Evolutionary conservation across 2,888 invertebrate species (phyloP).

Genomic region (Thecophora atra): DNA sequence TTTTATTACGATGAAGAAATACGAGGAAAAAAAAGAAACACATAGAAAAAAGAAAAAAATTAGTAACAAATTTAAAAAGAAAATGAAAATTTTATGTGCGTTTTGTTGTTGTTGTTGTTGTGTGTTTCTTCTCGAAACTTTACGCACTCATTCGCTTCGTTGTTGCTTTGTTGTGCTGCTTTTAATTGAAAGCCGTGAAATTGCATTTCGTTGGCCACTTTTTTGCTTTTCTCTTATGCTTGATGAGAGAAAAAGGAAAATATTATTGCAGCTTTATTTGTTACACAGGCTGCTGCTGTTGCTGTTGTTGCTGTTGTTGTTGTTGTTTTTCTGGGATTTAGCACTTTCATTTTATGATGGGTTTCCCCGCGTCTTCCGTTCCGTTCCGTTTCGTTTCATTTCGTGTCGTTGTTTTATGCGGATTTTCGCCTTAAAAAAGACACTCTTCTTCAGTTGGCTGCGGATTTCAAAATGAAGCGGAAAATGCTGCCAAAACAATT

Average conservation of each 20-base stretch:
- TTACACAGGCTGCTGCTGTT: not conserved
- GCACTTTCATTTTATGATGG: no score
- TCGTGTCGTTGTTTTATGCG: no score
- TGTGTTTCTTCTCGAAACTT: constrained; percentile 3
- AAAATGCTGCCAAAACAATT: no score
- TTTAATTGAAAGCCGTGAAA: constrained; percentile 20
- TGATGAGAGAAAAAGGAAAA: no score
- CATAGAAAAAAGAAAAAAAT: no score
- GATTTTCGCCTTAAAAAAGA: no score
- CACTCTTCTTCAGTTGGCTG: no score
- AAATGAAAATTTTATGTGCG: not conserved
- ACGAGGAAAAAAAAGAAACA: no score
- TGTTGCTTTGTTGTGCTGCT: not conserved
- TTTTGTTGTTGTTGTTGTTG: not conserved
- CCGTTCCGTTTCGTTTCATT: no score
- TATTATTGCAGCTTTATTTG: not conserved
- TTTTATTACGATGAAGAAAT: no score
- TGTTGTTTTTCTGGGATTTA: not conserved
- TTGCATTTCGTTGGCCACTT: constrained; percentile 17
- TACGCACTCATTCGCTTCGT: not conserved
- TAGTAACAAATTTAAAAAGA: not conserved
- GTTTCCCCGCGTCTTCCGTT: no score
- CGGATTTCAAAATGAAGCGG: no score
- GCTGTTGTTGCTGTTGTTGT: not conserved
- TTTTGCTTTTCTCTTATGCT: not conserved